Evolutionary conservation across 2,113 vertebrate species (phyloP), one percentile per base, ranked within the genome.

Genomic region (Morone chrysops): DNA sequence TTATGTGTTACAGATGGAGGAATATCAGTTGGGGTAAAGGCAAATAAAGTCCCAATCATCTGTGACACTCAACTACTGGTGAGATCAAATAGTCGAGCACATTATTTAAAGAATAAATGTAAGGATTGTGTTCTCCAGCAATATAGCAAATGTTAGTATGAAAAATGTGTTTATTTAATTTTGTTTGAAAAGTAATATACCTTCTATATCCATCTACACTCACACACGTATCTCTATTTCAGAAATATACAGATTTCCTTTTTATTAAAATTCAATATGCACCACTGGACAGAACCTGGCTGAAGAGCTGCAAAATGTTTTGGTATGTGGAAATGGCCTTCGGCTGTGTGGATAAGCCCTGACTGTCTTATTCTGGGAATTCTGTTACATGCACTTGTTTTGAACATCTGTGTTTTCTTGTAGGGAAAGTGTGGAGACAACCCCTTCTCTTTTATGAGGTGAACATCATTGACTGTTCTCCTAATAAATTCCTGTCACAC

Each of bases 191-290:
- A 48, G 6, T 60, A 38, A 38, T 47, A 8, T 59, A 8, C 2
- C 2, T 48, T 50, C 43, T 4, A 51, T 9, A 51, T 36, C 6
- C 18, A 20, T 6, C 48, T 25, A 20, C 36, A 62, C 57, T 70
- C 7, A 48, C 9, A 54, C 25, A n/a, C 51, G 2, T 41, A 1
- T 71, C n/a, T 65, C 14, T 92, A 76, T 2, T 91, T 94, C 91
- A 98, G 96, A 90, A 88, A 57, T 86, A 91, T 0, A 41, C 95
- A 5, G 96, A 97, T 90, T 97, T 97, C 83, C 70, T 97, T 20
- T 96, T 96, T 62, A 87, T 97, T 18, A 93, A 90, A 47, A 51
- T 97, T 83, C 87, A 92, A 10, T 95, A 94, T 51, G 96, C 87
- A 82, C 83, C 61, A 81, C 62, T 6, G 84, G 88, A 76, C 65